Conservation (phyloP, 2,797 vertebrate species). For the Malacoctenus gilli region DNA sequence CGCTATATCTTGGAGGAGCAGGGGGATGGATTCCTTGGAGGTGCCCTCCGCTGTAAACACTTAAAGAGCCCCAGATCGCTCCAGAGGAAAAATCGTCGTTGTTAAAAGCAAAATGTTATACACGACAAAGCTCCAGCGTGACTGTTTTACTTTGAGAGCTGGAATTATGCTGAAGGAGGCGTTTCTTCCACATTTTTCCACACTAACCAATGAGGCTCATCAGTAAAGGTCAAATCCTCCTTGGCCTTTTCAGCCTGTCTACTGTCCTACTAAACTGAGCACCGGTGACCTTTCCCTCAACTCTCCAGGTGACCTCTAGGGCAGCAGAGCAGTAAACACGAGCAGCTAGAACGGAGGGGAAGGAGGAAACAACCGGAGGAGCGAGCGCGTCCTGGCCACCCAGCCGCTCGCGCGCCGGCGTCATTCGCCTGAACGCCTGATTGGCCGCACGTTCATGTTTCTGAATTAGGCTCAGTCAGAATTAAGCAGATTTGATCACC, state of each 20-base stretch:
- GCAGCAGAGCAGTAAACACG: constrained; percentile 22
- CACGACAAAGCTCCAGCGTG: neutral
- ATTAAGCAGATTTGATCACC: neutral
- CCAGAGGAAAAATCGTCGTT: neutral
- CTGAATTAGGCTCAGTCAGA: neutral
- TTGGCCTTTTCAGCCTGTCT: constrained; percentile 64
- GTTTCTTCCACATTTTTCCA: constrained; percentile 3
- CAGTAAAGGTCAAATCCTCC: constrained; percentile 65
- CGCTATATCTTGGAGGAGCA: constrained; percentile 6
- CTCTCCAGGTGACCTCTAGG: constrained; percentile 57
- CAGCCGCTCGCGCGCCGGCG: too few relatives aligned
- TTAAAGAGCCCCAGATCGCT: constrained; percentile 16
- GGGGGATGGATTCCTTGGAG: too few relatives aligned
- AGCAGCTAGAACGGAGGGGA: constrained; percentile 3
- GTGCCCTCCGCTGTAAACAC: constrained; percentile 11
- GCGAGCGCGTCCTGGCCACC: constrained; percentile 1
- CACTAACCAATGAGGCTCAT: constrained; percentile 14
- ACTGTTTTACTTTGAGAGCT: neutral
- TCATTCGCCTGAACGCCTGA: too few relatives aligned
- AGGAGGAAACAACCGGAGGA: constrained; percentile 4
- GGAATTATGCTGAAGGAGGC: constrained; percentile 29
- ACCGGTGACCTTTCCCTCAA: constrained; percentile 68
- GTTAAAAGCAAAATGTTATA: neutral
- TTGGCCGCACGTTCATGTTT: too few relatives aligned
- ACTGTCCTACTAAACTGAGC: constrained; percentile 51